These are phyloP conservation scores for Aeoliscus strigatus DNA, from an alignment of 2,797 vertebrate genomes.

Conservation along the genomic window DNA sequence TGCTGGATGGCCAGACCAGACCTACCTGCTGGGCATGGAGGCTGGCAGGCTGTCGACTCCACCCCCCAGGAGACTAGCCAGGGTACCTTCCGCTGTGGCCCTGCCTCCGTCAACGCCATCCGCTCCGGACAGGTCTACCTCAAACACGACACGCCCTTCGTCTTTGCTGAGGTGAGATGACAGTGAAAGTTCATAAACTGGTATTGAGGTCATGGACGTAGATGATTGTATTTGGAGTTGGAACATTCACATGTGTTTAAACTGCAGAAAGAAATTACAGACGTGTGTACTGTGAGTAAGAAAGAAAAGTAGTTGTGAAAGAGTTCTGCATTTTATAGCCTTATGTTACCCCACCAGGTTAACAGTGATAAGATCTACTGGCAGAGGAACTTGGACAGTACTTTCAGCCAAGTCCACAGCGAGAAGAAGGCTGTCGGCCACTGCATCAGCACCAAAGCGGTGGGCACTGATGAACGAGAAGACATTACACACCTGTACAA, in stretches of 20 bases:
- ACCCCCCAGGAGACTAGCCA: slow-evolving; percentile 92
- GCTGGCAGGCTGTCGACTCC: slow-evolving; percentile 88
- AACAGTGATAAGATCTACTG: slow-evolving; percentile 94
- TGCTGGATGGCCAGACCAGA: slow-evolving; percentile 92
- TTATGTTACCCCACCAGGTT: slow-evolving; percentile 78
- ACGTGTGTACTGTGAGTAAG: too few species aligned
- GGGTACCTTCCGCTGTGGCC: slow-evolving; percentile 87
- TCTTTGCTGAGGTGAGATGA: slow-evolving; percentile 80
- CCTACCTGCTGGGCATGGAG: slow-evolving; percentile 80
- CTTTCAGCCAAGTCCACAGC: slow-evolving; percentile 78
- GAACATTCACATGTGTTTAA: slow-evolving; percentile 3
- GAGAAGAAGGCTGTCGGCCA: slow-evolving; percentile 84
- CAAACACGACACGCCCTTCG: slow-evolving; percentile 79
- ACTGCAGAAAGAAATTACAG: too few species aligned
- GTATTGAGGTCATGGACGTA: too few species aligned
- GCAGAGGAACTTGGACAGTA: slow-evolving; percentile 79
- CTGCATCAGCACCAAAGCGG: slow-evolving; percentile 83
- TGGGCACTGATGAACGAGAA: slow-evolving; percentile 73
- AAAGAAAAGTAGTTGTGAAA: too few species aligned
- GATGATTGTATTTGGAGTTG: too few species aligned
- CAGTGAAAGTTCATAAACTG: too few species aligned
- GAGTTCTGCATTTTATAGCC: too few species aligned
- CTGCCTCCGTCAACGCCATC: slow-evolving; percentile 81
- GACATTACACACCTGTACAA: slow-evolving; percentile 87
- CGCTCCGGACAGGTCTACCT: slow-evolving; percentile 85